Evolutionary conservation across 2,888 invertebrate genomes (phyloP).

Genomic region (Plagodis pulveraria): DNA sequence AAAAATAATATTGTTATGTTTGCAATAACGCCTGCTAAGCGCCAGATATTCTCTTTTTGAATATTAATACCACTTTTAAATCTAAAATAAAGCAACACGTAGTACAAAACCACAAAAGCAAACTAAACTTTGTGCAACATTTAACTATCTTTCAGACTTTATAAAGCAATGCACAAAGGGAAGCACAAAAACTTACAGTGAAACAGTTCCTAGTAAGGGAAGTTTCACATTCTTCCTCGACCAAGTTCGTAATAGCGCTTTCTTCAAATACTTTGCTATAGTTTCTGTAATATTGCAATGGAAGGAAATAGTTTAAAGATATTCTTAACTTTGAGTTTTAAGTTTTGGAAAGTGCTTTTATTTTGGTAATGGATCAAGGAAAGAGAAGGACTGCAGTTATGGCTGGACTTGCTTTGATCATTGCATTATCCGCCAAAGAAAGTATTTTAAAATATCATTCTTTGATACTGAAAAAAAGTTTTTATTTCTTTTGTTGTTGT

Average conservation of each 20-base stretch:
- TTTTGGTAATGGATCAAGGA: neutral
- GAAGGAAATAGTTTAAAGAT: slow-evolving; percentile 17
- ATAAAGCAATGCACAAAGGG: slow-evolving; percentile 13
- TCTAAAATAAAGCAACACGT: too few relatives aligned
- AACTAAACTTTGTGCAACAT: neutral
- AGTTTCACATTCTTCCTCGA: slow-evolving; percentile 7
- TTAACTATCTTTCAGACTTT: slow-evolving; percentile 4
- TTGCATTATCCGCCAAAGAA: too few relatives aligned
- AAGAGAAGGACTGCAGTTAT: too few relatives aligned
- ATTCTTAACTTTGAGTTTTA: slow-evolving; percentile 16
- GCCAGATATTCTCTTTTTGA: too few relatives aligned
- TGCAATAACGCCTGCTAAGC: too few relatives aligned
- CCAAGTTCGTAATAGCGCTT: slow-evolving; percentile 19
- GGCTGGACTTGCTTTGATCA: too few relatives aligned
- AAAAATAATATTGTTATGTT: too few relatives aligned
- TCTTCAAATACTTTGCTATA: slow-evolving; percentile 20
- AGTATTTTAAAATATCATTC: too few relatives aligned
- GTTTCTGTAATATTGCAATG: slow-evolving; percentile 10
- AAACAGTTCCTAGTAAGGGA: slow-evolving; percentile 11
- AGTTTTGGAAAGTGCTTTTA: slow-evolving; percentile 1
- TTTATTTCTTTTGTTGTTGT: too few relatives aligned
- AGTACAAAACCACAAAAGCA: neutral
- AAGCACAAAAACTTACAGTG: slow-evolving; percentile 7
- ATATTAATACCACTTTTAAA: too few relatives aligned
- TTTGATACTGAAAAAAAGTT: too few relatives aligned